phyloP scores from a whole-genome alignment of 1,140 invertebrate genomes.

The Conopomorpha cramerella region DNA sequence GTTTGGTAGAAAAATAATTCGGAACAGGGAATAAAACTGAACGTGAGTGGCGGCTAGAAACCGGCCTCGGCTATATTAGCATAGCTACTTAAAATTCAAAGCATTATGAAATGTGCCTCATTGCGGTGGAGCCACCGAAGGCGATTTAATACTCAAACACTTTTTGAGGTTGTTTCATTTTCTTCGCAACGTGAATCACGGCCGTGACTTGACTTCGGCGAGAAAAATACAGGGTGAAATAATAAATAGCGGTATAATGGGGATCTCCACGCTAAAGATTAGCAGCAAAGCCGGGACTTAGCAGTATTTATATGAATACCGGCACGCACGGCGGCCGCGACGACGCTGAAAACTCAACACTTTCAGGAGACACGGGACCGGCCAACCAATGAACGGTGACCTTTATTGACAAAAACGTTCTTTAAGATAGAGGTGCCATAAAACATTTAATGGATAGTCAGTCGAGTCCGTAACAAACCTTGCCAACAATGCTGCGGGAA shows the following conservation, averaged over 20 bases:
- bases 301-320: too few species aligned
- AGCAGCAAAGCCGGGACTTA: slow-evolving; percentile 48
- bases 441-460: too few species aligned
- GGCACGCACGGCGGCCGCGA: too few species aligned
- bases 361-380: too few species aligned
- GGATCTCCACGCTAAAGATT: slow-evolving; percentile 57
- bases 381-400: too few species aligned
- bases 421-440: too few species aligned
- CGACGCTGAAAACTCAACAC: too few species aligned
- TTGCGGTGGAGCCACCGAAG: slow-evolving; percentile 23
- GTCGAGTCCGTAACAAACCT: too few species aligned
- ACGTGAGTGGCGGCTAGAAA: slow-evolving; percentile 9
- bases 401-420: too few species aligned
- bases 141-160: slow-evolving; percentile 35
- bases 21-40: slow-evolving; percentile 4
- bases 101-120: slow-evolving; percentile 29
- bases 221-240: slow-evolving; percentile 47
- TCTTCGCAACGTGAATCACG: slow-evolving; percentile 32
- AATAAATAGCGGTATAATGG: slow-evolving; percentile 58
- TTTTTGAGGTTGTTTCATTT: slow-evolving; percentile 23
- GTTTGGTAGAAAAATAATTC: neutral
- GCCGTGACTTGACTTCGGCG: slow-evolving; percentile 40
- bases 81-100: slow-evolving; percentile 42
- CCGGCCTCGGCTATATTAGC: slow-evolving; percentile 22
- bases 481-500: too few species aligned